Evolutionary conservation across 2,888 invertebrate genomes (phyloP).

Genomic region (Operophtera brumata): DNA sequence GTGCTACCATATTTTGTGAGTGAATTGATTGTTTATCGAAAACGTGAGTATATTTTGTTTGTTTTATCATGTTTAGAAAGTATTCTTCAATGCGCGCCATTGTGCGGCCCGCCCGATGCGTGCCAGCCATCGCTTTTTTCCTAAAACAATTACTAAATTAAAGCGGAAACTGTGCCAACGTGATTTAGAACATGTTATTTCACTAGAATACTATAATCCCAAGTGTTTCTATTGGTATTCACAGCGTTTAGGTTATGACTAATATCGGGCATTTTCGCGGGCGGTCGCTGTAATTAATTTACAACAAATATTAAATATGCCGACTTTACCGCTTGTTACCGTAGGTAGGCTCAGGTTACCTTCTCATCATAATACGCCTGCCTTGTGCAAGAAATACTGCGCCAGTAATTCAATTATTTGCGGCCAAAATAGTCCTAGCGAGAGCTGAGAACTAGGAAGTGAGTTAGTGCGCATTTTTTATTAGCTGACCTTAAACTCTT

Average conservation of each 20-base stretch:
- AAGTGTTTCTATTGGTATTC: neutral
- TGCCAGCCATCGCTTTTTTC: constrained; percentile 64
- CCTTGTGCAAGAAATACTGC: neutral
- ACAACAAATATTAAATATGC: neutral
- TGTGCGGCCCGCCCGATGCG: constrained; percentile 56
- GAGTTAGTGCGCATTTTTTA: constrained; percentile 20
- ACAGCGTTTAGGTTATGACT: constrained; percentile 8
- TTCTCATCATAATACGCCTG: constrained; percentile 12
- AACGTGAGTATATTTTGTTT: constrained; percentile 52
- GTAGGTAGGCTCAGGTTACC: neutral
- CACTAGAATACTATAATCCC: neutral
- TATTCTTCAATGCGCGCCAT: constrained; percentile 55
- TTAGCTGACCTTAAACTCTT: constrained; percentile 25
- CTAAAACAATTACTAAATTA: constrained; percentile 31
- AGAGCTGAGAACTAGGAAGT: constrained; percentile 25
- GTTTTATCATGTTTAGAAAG: constrained; percentile 28
- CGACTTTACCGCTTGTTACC: constrained; percentile 2
- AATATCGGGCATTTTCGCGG: neutral
- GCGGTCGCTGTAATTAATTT: neutral
- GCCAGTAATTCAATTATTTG: neutral
- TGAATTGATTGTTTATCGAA: constrained; percentile 38
- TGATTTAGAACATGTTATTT: constrained; percentile 8
- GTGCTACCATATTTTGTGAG: constrained; percentile 47
- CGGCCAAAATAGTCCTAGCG: neutral
- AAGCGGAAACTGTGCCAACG: neutral